Evolutionary conservation across 37 sponge, comb jelly and placozoan genomes (phyloP).

Genomic region (Tethya wilhelma): DNA sequence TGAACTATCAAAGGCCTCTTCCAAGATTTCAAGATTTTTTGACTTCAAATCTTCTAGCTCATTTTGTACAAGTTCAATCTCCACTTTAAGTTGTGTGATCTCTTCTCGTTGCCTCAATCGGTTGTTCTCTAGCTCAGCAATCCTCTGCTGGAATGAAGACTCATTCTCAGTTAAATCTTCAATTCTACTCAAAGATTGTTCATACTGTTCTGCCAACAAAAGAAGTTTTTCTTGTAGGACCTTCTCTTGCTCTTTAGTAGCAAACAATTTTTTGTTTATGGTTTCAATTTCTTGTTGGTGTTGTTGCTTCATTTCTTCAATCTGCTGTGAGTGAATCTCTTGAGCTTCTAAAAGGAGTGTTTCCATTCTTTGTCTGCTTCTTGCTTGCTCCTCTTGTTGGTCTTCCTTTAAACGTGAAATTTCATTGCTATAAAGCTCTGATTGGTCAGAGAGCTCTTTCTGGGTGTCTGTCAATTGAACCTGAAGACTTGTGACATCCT

Average conservation of each 20-base stretch:
- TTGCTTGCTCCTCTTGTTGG: neutral
- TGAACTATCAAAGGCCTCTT: neutral
- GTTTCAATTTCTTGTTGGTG: neutral
- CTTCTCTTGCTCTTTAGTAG: neutral
- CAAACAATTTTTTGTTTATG: neutral
- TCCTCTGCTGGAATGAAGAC: neutral
- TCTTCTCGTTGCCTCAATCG: neutral
- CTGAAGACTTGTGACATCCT: neutral
- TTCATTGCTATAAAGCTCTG: neutral
- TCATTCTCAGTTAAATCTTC: neutral
- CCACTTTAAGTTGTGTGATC: neutral
- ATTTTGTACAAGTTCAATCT: neutral
- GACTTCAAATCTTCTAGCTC: slow-evolving; percentile 4
- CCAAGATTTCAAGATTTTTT: too few species aligned
- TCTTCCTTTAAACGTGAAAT: slow-evolving; percentile 14
- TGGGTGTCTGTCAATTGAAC: neutral
- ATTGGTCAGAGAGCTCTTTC: neutral
- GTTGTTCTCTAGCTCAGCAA: neutral
- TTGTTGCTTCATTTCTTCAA: neutral
- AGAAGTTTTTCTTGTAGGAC: slow-evolving; percentile 3
- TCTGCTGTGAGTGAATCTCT: neutral
- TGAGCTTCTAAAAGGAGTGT: too few species aligned
- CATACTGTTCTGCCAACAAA: neutral
- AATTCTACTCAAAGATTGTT: neutral
- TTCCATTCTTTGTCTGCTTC: too few species aligned